Conservation (phyloP, 2,113 vertebrate species). For the Psephotus haematonotus region DNA sequence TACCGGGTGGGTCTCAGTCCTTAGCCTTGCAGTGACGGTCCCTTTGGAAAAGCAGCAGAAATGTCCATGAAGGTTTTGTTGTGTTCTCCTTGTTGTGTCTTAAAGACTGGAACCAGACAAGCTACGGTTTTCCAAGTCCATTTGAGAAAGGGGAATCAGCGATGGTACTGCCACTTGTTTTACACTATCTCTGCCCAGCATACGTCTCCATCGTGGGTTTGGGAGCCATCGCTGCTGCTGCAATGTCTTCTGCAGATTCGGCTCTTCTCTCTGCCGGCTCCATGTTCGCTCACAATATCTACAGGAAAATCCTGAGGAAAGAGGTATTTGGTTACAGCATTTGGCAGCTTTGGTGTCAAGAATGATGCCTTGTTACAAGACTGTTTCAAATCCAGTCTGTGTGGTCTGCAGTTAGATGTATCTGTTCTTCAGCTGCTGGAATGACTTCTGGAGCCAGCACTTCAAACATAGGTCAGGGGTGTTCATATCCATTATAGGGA, state of each 20-base stretch:
- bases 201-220: slow-evolving; percentile 73
- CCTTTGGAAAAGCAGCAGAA: background rate
- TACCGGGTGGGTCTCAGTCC: background rate
- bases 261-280: slow-evolving; percentile 73
- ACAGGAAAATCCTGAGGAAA: slow-evolving; percentile 78
- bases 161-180: slow-evolving; percentile 76
- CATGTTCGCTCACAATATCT: slow-evolving; percentile 76
- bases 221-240: slow-evolving; percentile 71
- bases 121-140: slow-evolving; percentile 75
- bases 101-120: slow-evolving; percentile 84
- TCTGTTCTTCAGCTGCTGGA: background rate
- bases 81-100: background rate
- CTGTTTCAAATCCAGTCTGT: background rate
- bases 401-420: background rate
- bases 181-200: slow-evolving; percentile 75
- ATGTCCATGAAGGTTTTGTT: background rate
- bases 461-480: background rate
- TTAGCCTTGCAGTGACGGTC: background rate
- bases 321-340: slow-evolving; percentile 38
- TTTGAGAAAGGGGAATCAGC: slow-evolving; percentile 73
- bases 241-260: slow-evolving; percentile 81
- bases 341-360: background rate
- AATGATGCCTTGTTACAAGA: background rate
- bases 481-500: background rate
- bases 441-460: background rate